phyloP scores from a whole-genome alignment of 1,140 invertebrate genomes.

The Aphelenchoides besseyi region DNA sequence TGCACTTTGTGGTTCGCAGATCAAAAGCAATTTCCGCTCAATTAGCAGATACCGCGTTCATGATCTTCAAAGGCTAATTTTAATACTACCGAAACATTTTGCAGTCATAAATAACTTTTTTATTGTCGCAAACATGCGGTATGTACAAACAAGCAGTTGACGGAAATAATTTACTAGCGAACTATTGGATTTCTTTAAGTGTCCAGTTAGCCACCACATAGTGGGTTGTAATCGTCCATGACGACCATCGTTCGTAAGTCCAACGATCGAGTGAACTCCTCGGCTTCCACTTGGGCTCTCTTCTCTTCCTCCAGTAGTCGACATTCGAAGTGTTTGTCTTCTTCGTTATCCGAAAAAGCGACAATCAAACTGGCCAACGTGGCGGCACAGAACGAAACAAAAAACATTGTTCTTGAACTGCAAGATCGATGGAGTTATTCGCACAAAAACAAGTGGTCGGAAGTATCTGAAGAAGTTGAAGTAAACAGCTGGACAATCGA shows the following conservation, averaged over 20 bases:
- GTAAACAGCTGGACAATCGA: no score
- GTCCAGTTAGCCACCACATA: background rate
- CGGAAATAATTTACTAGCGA: constrained; percentile 6
- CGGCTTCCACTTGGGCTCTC: background rate
- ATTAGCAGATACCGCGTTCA: background rate
- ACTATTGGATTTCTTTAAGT: background rate
- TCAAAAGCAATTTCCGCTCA: background rate
- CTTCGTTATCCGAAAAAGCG: background rate
- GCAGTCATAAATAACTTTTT: background rate
- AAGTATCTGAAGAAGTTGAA: no score
- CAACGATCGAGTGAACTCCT: background rate
- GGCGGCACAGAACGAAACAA: background rate
- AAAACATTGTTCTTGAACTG: background rate
- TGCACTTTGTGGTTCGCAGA: background rate
- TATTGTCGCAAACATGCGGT: background rate
- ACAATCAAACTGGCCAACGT: constrained; percentile 8
- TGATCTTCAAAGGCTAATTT: background rate
- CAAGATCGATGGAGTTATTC: no score
- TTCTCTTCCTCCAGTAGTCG: background rate
- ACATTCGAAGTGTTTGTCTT: background rate
- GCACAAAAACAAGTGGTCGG: no score
- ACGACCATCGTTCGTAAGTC: background rate
- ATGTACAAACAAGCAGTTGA: background rate
- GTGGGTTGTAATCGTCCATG: background rate
- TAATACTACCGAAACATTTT: background rate